Evolutionary conservation across 2,888 invertebrate genomes (phyloP), one percentile per base, ranked within the genome.

Genomic region (Conops quadrifasciatus): DNA sequence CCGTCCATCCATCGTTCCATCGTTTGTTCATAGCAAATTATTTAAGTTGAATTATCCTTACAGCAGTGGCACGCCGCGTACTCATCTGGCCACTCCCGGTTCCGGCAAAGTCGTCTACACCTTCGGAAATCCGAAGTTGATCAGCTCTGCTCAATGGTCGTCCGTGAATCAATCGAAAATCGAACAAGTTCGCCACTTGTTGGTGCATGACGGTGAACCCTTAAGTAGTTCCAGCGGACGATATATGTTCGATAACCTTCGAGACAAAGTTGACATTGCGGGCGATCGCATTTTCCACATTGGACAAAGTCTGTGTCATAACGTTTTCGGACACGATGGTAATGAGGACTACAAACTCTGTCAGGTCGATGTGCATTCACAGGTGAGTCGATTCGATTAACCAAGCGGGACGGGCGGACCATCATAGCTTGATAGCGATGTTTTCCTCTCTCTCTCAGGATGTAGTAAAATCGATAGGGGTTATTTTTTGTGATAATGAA

Each of bases 401-500:
- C n/a, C n/a, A n/a, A n/a, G n/a, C n/a, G 3, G 3, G 19, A 5
- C 47, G 28, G 5, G 9, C 1, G 13, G 5, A 53, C 28, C n/a
- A 5, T 21, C 15, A 36, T 63, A 19, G 30, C 9, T 53, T 43
- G 16, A 16, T 45, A 16, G 51, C 26, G 28, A 15, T 59, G 36
- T 60, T 49, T 60, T 13, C 45, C 15, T 58, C 11, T 30, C 13
- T 21, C 47, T 49, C 28, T 51, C 69, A 81, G 70, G 80, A 82
- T 67, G 72, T 77, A n/a, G 78, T 84, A 1, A 83, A 83, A 75
- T 82, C 83, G 11, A 90, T 90, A 68, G 96, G 96, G 16, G 89
- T 93, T 64, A 89, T 96, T 75, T 90, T 91, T 76, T 92, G 92
- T 78, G 94, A 94, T 78, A 90, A 91, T 0, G 90, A 91, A 75